phyloP scores from a whole-genome alignment of 2,113 vertebrate genomes.

The Festucalex cinctus region DNA sequence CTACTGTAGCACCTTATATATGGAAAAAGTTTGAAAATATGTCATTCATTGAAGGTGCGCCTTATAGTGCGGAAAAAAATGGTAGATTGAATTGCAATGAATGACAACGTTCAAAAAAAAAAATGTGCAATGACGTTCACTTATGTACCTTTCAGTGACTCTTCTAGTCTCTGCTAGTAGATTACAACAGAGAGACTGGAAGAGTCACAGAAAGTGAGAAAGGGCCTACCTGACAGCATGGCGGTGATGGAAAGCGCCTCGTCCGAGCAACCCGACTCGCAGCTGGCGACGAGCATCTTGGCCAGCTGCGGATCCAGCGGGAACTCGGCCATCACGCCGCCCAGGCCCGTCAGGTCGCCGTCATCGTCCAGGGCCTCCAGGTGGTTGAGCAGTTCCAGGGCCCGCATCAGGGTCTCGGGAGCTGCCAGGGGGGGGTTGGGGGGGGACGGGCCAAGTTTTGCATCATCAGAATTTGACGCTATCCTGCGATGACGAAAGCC shows the following conservation, averaged over 20 bases:
- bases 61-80: no score
- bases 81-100: no score
- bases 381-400: slow-evolving; percentile 96
- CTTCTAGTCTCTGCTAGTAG: no score
- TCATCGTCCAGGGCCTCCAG: slow-evolving; percentile 96
- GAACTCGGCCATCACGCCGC: slow-evolving; percentile 99
- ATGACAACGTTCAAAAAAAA: no score
- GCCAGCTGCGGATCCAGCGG: slow-evolving; percentile 95
- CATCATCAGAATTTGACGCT: neutral
- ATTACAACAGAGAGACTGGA: no score
- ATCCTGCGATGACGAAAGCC: no score
- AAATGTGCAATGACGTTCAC: no score
- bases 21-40: no score
- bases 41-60: no score
- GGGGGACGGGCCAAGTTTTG: neutral
- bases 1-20: no score
- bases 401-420: slow-evolving; percentile 97
- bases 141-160: no score
- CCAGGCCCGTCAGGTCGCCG: slow-evolving; percentile 95
- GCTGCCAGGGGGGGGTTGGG: slow-evolving; percentile 67
- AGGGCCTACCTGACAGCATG: slow-evolving; percentile 98
- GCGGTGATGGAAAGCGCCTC: slow-evolving; percentile 99
- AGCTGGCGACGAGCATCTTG: slow-evolving; percentile 99
- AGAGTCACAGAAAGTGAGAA: neutral
- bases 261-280: slow-evolving; percentile 99